Conservation (phyloP, 2,113 vertebrate species). For the Noctilio leporinus region DNA sequence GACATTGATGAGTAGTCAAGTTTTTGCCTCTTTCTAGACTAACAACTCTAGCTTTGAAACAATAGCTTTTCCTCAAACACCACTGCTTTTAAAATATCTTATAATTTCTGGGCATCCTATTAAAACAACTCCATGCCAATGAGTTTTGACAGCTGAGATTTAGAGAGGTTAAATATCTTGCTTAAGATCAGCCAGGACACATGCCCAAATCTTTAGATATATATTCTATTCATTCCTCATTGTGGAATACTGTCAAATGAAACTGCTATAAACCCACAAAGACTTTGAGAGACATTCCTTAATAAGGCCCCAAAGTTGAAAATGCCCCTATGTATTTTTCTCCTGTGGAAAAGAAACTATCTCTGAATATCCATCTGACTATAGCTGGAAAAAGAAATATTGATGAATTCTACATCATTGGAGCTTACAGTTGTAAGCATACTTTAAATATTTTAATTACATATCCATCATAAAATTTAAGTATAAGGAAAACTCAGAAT, state of each 20-base stretch:
- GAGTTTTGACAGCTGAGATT: neutral
- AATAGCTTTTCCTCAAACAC: neutral
- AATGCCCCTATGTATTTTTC: neutral
- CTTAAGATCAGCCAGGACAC: neutral
- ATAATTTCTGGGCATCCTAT: neutral
- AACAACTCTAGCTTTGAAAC: neutral
- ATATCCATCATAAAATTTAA: neutral
- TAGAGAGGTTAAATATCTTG: neutral
- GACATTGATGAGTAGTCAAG: neutral
- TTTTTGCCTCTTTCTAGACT: neutral
- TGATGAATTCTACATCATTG: neutral
- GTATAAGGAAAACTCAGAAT: neutral
- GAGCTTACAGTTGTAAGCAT: neutral
- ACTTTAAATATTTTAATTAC: neutral
- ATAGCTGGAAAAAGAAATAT: neutral
- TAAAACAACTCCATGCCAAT: neutral
- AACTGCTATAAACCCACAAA: neutral
- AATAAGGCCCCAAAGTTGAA: neutral
- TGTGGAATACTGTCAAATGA: neutral
- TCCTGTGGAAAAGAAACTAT: neutral
- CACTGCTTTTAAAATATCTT: neutral
- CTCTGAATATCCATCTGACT: neutral
- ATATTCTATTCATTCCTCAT: neutral
- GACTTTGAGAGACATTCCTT: neutral
- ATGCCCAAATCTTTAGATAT: neutral